Evolutionary conservation across 2,888 invertebrate species (phyloP), one percentile per base, ranked within the genome.

Genomic region (Cataglyphis rosenhaueri): DNA sequence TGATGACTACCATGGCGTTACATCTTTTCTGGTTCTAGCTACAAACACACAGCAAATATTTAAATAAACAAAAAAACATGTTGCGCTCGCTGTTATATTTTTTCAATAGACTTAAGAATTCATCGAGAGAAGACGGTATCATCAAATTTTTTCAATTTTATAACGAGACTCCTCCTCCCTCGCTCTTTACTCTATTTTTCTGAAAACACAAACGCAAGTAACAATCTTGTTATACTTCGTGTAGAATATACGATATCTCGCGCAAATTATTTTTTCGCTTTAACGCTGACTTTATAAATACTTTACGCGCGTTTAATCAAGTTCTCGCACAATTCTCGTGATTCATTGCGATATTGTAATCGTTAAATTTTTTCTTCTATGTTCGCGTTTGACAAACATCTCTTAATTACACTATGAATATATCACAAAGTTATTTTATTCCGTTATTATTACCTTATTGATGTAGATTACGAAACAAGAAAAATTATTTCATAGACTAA

Each of bases 371-470:
- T n/a, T 48, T 48, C 18, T 78, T 78, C 32, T 78, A 78, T 32
- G n/a, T 57, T 59, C 41, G 21, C 57, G 66, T 55, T 75, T 52
- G 44, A 55, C n/a, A 78, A 18, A n/a, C 48, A 48, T 48, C n/a
- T 59, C 44, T 48, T 44, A 44, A 70, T 78, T 78, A 78, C 68
- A 78, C 35, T 66, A 66, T 38, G 29, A 52, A 52, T 71, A 70
- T 79, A 79, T 79, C 78, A 79, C 78, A 79, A 79, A 70, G 44
- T 79, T 70, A 71, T 61, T 70, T 79, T 79, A 59, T 70, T 79
- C 59, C 52, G 78, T 70, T 70, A 32, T 70, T 59, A 21, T 70
- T 79, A 59, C 35, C 57, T 70, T 78, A 76, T 35, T 52, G 59
- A 44, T 66, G 32, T 52, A 55, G 38, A 79, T 82, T 61, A 79